Percentiles rank a stretch among this genome's conserved stretches.
phyloP scores from a whole-genome alignment of 2,113 vertebrate genomes.

The Limanda limanda region DNA sequence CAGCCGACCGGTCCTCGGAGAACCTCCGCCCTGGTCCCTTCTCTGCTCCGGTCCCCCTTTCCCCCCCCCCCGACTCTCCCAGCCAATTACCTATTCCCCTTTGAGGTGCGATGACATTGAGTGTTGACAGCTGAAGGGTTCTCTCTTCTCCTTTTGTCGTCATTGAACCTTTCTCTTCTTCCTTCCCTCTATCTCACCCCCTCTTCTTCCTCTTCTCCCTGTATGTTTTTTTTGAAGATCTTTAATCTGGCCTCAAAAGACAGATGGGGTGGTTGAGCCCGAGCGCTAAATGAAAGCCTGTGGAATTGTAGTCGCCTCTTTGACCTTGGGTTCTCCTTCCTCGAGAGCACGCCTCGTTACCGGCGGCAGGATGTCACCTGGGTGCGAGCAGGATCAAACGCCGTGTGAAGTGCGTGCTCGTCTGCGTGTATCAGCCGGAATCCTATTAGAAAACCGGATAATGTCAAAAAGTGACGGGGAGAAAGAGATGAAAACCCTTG shows the following conservation, averaged over 20 bases:
- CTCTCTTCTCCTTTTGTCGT: conserved; percentile 28
- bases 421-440: conserved; percentile 38
- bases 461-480: conserved; percentile 64
- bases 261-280: conserved; percentile 67
- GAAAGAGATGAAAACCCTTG: conserved; percentile 19
- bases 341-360: conserved; percentile 71
- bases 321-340: conserved; percentile 78
- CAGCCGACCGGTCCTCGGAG: conserved; percentile 45
- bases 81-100: conserved; percentile 74
- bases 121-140: conserved; percentile 65
- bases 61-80: conserved; percentile 33
- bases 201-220: conserved; percentile 7
- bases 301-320: conserved; percentile 58
- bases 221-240: conserved; percentile 67
- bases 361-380: conserved; percentile 66
- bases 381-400: conserved; percentile 78
- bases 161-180: conserved; percentile 47
- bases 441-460: conserved; percentile 68
- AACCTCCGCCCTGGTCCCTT: conserved; percentile 22
- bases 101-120: conserved; percentile 69
- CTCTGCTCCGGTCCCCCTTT: not conserved
- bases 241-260: conserved; percentile 77
- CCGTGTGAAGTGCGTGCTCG: conserved; percentile 29
- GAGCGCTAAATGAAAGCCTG: conserved; percentile 69
- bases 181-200: conserved; percentile 1